phyloP scores from a whole-genome alignment of 2,797 vertebrate genomes.

The Simalia tracyae region DNA sequence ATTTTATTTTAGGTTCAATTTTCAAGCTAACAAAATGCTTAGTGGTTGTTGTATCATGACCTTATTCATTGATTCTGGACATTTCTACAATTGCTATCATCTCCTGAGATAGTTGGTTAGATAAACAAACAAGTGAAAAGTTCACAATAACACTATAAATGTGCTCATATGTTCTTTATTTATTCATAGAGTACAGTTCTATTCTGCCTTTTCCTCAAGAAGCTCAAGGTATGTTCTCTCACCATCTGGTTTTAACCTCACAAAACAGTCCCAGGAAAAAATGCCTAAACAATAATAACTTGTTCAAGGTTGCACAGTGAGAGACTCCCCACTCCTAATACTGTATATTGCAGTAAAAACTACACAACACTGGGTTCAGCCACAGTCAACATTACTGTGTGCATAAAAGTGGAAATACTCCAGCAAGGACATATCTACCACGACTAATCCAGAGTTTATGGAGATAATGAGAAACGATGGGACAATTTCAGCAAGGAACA shows the following conservation, averaged over 20 bases:
- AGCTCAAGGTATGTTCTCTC: background rate
- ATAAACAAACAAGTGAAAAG: background rate
- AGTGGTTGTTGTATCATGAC: background rate
- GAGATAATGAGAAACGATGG: background rate
- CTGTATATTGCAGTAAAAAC: too few species aligned
- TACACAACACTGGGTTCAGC: background rate
- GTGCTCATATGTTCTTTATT: background rate
- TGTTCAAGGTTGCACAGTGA: background rate
- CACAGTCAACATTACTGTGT: background rate
- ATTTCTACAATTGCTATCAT: background rate
- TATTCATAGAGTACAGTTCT: background rate
- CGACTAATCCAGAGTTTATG: background rate
- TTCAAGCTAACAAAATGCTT: background rate
- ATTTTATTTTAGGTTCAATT: background rate
- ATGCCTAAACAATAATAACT: background rate
- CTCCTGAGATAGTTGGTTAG: background rate
- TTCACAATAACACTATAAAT: background rate
- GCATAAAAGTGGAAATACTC: background rate
- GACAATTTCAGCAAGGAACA: background rate
- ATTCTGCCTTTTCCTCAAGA: background rate
- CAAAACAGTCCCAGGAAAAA: background rate
- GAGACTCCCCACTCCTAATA: background rate
- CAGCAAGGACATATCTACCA: background rate
- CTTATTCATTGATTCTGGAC: background rate
- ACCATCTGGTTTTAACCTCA: background rate